phyloP scores from a whole-genome alignment of 2,888 invertebrate genomes.

The Orthosia cruda region DNA sequence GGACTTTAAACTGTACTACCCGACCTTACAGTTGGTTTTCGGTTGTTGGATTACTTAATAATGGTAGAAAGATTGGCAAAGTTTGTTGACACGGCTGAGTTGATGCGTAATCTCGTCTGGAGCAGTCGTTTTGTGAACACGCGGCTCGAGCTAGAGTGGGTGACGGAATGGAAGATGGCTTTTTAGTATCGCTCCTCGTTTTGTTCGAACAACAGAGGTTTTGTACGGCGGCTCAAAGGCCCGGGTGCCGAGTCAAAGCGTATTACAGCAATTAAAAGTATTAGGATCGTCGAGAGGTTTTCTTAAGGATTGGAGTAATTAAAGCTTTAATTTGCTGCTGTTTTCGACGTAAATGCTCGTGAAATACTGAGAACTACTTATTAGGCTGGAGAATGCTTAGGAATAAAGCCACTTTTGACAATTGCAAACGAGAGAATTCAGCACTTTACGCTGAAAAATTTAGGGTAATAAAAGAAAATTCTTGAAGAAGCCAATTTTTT shows the following conservation, averaged over 20 bases:
- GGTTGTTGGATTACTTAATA: conserved; percentile 68
- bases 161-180: conserved; percentile 69
- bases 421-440: conserved; percentile 7
- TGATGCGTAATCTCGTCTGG: conserved; percentile 80
- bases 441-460: background rate
- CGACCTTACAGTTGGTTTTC: conserved; percentile 44
- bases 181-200: conserved; percentile 65
- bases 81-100: conserved; percentile 80
- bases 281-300: conserved; percentile 50
- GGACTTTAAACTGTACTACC: conserved; percentile 50
- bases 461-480: background rate
- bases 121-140: conserved; percentile 77
- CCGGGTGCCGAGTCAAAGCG: conserved; percentile 53
- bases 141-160: conserved; percentile 61
- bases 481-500: background rate
- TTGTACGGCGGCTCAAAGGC: conserved; percentile 51
- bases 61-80: conserved; percentile 81
- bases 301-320: conserved; percentile 53
- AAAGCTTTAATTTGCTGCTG: conserved; percentile 47
- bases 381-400: conserved; percentile 6
- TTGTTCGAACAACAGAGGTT: conserved; percentile 57
- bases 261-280: conserved; percentile 65
- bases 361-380: conserved; percentile 41
- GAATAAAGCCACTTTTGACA: conserved; percentile 17
- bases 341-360: conserved; percentile 36